These are phyloP conservation scores for Helicoverpa armigera DNA, from an alignment of 1,140 invertebrate genomes.

Conservation along the genomic window DNA sequence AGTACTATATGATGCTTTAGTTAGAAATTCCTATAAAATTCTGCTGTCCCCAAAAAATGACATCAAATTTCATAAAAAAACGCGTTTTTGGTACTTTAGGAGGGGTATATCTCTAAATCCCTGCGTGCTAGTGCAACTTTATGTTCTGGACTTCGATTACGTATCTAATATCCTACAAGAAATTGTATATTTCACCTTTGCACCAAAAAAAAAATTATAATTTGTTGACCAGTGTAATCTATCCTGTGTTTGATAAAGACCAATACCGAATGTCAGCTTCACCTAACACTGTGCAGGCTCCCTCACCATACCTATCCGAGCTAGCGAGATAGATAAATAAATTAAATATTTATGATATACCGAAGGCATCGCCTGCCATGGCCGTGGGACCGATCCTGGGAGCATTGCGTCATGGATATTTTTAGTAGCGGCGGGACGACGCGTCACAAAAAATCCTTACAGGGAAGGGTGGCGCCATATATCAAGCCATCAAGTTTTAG, in stretches of 20 bases:
- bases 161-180: too few relatives aligned
- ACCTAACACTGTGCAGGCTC: constrained; percentile 72
- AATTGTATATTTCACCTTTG: too few relatives aligned
- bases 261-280: constrained; percentile 53
- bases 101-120: too few relatives aligned
- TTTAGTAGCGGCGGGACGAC: constrained; percentile 79
- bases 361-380: constrained; percentile 65
- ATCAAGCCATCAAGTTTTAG: constrained; percentile 44
- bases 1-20: too few relatives aligned
- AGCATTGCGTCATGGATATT: constrained; percentile 82
- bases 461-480: constrained; percentile 72
- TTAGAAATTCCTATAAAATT: too few relatives aligned
- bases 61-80: too few relatives aligned
- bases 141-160: too few relatives aligned
- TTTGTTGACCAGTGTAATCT: too few relatives aligned
- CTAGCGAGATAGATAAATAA: constrained; percentile 77
- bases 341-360: constrained; percentile 84
- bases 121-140: too few relatives aligned
- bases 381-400: constrained; percentile 75
- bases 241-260: constrained; percentile 8
- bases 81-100: too few relatives aligned
- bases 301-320: constrained; percentile 62
- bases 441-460: constrained; percentile 72
- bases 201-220: too few relatives aligned
- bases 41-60: too few relatives aligned